A percentile compares a stretch with the other conserved stretches of the same genome.
Evolutionary conservation across 2,113 vertebrate species (phyloP).

Genomic region (Myrmecobius fasciatus): DNA sequence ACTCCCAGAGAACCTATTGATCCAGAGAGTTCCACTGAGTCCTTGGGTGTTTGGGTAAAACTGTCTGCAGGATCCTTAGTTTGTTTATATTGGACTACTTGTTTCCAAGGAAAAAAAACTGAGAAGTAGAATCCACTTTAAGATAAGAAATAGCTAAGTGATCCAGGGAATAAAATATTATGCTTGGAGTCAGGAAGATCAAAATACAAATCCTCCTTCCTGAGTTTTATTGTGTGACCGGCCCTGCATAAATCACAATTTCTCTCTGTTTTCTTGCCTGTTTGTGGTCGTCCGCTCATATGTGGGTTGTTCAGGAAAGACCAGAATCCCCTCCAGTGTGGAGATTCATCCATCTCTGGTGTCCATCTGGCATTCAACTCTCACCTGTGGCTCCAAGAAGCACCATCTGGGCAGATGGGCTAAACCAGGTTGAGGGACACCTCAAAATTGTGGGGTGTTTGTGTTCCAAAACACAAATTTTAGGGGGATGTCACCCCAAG

Average conservation of each 20-base stretch:
- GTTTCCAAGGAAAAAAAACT: conserved; percentile 22
- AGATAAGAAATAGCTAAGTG: background rate
- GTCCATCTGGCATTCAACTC: background rate
- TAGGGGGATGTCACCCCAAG: background rate
- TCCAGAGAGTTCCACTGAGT: conserved; percentile 45
- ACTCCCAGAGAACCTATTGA: conserved; percentile 57
- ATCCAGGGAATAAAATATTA: background rate
- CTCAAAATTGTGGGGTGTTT: too few species aligned
- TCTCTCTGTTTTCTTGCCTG: background rate
- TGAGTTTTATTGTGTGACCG: background rate
- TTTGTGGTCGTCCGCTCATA: background rate
- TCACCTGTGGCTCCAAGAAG: too few species aligned
- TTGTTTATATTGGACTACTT: conserved; percentile 38
- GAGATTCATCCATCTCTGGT: background rate
- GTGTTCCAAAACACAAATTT: too few species aligned
- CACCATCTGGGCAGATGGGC: too few species aligned
- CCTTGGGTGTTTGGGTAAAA: conserved; percentile 46
- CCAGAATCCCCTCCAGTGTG: background rate
- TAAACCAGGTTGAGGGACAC: background rate
- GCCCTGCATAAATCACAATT: background rate
- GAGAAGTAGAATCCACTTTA: background rate
- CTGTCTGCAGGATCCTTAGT: conserved; percentile 49
- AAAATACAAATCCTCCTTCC: background rate
- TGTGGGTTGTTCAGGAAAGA: background rate
- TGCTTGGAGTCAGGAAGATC: background rate